Evolutionary conservation across 2,113 vertebrate genomes (phyloP), one percentile per base, ranked within the genome.

Genomic region (Tetrao urogallus): DNA sequence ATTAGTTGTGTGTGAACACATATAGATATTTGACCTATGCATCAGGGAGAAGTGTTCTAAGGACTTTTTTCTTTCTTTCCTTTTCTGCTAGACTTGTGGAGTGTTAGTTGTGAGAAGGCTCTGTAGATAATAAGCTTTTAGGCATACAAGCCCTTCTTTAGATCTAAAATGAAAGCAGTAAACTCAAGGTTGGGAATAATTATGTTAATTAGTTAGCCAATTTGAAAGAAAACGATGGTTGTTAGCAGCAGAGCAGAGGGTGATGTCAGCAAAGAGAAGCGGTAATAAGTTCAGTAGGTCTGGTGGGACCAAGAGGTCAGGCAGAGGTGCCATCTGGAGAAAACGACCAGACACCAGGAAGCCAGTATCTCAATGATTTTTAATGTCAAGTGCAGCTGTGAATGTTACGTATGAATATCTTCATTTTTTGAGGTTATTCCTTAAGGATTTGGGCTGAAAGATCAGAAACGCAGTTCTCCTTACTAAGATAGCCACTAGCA

Each of bases 381-480:
- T 95, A 86, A 90, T 83, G 85, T 91, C 92, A 93, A 73, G 58
- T 24, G 27, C 43, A 75, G 63, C 82, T 45, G 54, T 65, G 84
- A 83, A 80, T 63, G 79, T 82, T 92, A 83, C 72, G 36, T 88
- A 80, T 80, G 67, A 92, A 86, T 70, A 76, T 13, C 78, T 13
- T 34, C 54, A 12, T 52, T 77, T 74, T 67, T n/a, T 14, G 7
- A 28, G 58, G 60, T 25, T 90, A 77, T 45, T 83, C 64, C 45
- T 80, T 66, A 60, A 82, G 85, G 74, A 74, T 42, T 17, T 17
- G 21, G 82, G 40, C 24, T 91, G 54, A 85, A 92, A 77, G 32
- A 74, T 73, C 45, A 80, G 75, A 86, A 82, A 88, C 11, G 4
- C 24, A 66, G 24, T 13, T 45, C 32, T 75, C 8, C 40, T 69